phyloP scores from a whole-genome alignment of 2,113 vertebrate species.

The Chauna torquata region DNA sequence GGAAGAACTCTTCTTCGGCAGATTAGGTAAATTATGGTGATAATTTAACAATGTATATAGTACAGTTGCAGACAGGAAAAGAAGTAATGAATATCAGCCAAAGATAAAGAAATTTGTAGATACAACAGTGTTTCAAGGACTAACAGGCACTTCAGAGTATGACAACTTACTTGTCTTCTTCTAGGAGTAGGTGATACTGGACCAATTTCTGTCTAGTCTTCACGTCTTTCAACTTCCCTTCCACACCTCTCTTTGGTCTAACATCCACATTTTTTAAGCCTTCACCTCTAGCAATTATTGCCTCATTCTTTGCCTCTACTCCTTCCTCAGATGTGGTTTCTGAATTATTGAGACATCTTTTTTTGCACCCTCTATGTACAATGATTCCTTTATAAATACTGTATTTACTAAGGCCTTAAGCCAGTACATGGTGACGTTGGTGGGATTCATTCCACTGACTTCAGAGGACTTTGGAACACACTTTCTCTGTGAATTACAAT shows the following conservation, averaged over 20 bases:
- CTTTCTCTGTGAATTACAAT: background rate
- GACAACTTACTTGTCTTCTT: background rate
- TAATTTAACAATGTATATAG: background rate
- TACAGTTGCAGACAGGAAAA: background rate
- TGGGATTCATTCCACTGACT: conserved; percentile 34
- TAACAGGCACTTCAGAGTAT: background rate
- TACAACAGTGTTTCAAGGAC: background rate
- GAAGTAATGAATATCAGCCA: background rate
- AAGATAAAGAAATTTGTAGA: background rate
- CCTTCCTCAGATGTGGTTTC: background rate
- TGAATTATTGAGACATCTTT: conserved; percentile 4
- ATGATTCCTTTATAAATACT: conserved; percentile 33
- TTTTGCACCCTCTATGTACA: background rate
- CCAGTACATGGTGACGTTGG: conserved; percentile 34
- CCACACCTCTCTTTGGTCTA: background rate
- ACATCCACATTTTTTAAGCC: background rate
- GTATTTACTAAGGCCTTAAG: conserved; percentile 50
- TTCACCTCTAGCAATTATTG: background rate
- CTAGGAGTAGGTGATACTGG: background rate
- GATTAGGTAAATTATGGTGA: background rate
- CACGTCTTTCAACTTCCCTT: background rate
- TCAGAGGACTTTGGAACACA: conserved; percentile 21
- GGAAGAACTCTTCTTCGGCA: background rate
- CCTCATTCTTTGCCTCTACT: background rate
- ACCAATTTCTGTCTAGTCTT: background rate